Evolutionary conservation across 92 coral and sea anemone species (phyloP), one percentile per base, ranked within the genome.

Genomic region (Phymanthus crucifer): DNA sequence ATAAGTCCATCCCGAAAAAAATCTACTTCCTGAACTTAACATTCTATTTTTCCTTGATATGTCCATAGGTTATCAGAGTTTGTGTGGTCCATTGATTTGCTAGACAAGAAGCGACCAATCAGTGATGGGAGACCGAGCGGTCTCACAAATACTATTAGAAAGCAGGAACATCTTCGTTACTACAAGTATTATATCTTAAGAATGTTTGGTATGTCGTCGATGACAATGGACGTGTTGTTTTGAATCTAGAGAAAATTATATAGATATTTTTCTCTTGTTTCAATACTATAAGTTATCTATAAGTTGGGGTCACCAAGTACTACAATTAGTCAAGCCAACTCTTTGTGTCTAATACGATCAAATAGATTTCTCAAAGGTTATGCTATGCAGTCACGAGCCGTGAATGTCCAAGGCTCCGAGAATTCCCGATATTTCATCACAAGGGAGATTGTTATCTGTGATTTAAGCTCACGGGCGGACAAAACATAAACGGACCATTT

Each of bases 261-360:
- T n/a, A n/a, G n/a, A n/a, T n/a, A n/a, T n/a, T n/a, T n/a, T n/a
- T n/a, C n/a, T n/a, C n/a, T n/a, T n/a, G n/a, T n/a, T n/a, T n/a
- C n/a, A n/a, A n/a, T 29, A 54, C 64, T 23, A n/a, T 3, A 54
- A 54, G 29, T 54, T 54, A 21, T 54, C 64, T n/a, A 54, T 54
- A 54, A 54, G 27, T 26, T 21, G 64, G 64, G 64, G 64, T 54
- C 64, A 54, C 64, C 64, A 54, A 54, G n/a, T 29, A 54, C 29
- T 24, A n/a, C 64, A 54, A 54, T 54, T 54, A 54, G 64, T 54
- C 64, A 54, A 21, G 27, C 64, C 64, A n/a, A 54, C 64, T 54
- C 64, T 54, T 54, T 24, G 27, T 54, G 64, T 54, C 29, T 21
- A 54, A 54, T 54, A 54, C 64, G 64, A 54, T 54, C 64, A 54